A percentile compares a stretch with the other conserved stretches of the same genome.
These are phyloP conservation scores for Ctenochaetus hawaiiensis DNA, from an alignment of 2,797 vertebrate genomes.

Conservation along the genomic window DNA sequence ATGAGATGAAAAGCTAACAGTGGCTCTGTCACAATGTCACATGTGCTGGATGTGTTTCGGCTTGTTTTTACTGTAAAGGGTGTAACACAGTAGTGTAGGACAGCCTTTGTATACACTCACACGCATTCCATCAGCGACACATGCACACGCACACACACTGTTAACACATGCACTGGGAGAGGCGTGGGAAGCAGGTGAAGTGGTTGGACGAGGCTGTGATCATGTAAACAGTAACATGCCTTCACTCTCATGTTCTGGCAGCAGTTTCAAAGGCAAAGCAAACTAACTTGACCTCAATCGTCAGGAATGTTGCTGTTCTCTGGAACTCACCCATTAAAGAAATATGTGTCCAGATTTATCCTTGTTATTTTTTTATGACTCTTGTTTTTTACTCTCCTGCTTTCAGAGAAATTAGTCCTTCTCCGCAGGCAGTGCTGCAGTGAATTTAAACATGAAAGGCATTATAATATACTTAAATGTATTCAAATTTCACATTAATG, in stretches of 20 bases:
- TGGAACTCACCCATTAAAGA: constrained; percentile 41
- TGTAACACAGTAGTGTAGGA: constrained; percentile 56
- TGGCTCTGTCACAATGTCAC: constrained; percentile 14
- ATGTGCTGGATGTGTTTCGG: constrained; percentile 46
- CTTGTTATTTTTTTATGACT: constrained; percentile 6
- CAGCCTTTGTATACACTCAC: constrained; percentile 44
- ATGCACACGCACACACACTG: not conserved
- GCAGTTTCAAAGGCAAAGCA: constrained; percentile 11
- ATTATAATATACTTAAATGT: not conserved
- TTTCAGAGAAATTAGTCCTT: not conserved
- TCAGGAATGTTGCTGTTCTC: constrained; percentile 46
- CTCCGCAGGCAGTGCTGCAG: not conserved
- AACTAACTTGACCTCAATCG: constrained; percentile 12
- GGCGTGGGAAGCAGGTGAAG: constrained; percentile 68
- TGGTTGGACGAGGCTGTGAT: constrained; percentile 21
- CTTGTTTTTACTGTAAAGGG: constrained; percentile 59
- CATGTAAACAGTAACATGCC: constrained; percentile 25
- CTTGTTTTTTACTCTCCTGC: constrained; percentile 3
- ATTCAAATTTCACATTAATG: not conserved
- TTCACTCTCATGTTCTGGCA: constrained; percentile 20
- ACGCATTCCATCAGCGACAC: constrained; percentile 47
- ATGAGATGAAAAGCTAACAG: not conserved
- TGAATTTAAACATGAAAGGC: not conserved
- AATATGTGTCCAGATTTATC: constrained; percentile 15
- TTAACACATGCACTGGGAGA: not conserved